Base-by-base conservation (phyloP, 2,888 invertebrate species). In the Sesia bembeciformis region DNA sequence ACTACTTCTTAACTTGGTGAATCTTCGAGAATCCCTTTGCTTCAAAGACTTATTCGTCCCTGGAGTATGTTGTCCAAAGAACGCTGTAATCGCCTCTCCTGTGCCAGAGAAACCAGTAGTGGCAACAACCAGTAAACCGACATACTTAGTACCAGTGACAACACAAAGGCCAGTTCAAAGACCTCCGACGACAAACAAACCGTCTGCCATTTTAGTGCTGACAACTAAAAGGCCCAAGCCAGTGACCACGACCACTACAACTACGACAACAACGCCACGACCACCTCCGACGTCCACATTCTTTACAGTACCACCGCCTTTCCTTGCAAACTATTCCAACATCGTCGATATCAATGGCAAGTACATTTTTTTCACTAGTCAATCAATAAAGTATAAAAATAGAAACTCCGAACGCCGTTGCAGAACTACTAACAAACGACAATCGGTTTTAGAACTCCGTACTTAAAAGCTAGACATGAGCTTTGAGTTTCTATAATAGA, bases 11-110 rank as follows among this genome's bases (percentile, higher is more conserved):
- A 95, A 97, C 77, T 87, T 97, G 53, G 93, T 94, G 7, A 94
- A 94, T 73, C 86, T 97, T 23, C 86, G 97, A 40, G 96, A 96
- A 70, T 97, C 97, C 0, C 88, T 97, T 5, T 97, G 97, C 71
- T 97, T 97, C 72, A 97, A 97, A 83, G 96, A 95, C 60, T 90
- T 97, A 2, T 97, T 97, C 69, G 95, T 96, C 3, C 97, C 97
- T 1, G 97, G 97, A 1, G 97, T 97, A 3, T 97, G 97, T 72
- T 97, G 97, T 77, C 97, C 97, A 5, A 81, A 89, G 66, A 89
- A 87, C 66, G 84, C 74, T 0, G 70, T 85, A 3, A 72, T 81
- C n/a, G 70, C 78, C 4, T 66, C 77, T 1, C 65, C 70, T 3
- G 64, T 66, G n/a, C 56, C 67, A 6, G 89, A 89, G 57, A 82